Conservation (phyloP, 2,888 invertebrate species). For the Eristalis pertinax region DNA sequence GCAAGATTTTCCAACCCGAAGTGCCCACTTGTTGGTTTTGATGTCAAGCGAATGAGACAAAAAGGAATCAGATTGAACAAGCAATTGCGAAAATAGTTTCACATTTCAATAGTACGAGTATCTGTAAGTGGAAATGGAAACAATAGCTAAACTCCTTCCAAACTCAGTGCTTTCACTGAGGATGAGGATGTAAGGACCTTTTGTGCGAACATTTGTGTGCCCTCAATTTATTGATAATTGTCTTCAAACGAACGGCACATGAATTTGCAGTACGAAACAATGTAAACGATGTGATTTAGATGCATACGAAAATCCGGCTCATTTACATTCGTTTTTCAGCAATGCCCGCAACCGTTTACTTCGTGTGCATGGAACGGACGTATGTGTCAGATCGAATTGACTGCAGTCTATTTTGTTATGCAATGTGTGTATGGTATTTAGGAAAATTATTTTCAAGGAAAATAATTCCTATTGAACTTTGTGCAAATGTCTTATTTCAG, state of each 20-base stretch:
- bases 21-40: neutral
- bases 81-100: slow-evolving; percentile 1
- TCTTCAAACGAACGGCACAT: neutral
- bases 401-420: neutral
- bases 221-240: neutral
- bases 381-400: neutral
- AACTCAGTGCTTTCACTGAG: neutral
- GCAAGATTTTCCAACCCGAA: neutral
- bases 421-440: neutral
- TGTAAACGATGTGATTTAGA: neutral
- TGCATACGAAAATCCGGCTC: neutral
- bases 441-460: neutral
- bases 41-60: neutral
- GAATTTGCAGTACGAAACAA: neutral
- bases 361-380: neutral
- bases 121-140: neutral
- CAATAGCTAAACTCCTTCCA: neutral
- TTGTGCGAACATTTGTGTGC: neutral
- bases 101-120: neutral
- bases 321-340: neutral
- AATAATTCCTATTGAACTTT: neutral
- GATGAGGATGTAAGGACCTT: neutral
- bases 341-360: neutral
- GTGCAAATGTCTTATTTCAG: no score
- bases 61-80: neutral